Evolutionary conservation across 2,888 invertebrate species (phyloP), one percentile per base, ranked within the genome.

Genomic region (Sclerodermus sp.): DNA sequence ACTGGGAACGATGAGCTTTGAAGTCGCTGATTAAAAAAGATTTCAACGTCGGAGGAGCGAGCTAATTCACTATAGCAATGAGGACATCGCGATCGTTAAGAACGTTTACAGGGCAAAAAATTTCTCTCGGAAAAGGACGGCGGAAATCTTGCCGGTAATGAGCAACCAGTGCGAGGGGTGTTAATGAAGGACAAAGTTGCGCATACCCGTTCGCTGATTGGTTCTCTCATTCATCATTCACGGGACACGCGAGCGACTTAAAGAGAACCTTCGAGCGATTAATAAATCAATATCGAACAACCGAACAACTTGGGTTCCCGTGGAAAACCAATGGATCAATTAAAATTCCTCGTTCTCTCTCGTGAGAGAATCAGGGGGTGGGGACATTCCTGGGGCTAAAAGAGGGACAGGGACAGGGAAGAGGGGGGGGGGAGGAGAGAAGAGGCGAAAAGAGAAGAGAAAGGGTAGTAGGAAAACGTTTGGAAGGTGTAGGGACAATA

Each of bases 11-110:
- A 51, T 51, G 49, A 49, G 55, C 74, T 77, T 77, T 76, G 77
- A 77, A 70, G 76, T 76, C 64, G 66, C 55, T 77, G 76, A 77
- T 77, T 77, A 77, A 77, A 74, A 77, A 72, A 64, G 60, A 66
- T 49, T 53, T 64, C 61, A 49, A n/a, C 30, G 45, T 36, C 29
- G 15, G 5, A 41, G 17, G 41, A 16, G 16, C 38, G 15, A 15
- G 16, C 38, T 38, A 16, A 38, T 38, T 17, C 38, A 17, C 38
- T 17, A 17, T 14, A 5, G 9, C 17, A 17, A 38, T 34, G 34
- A 34, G 34, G 13, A 34, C 34, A 34, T 12, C 6, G n/a, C 34
- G 12, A 34, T 34, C 34, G 34, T 34, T 34, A 34, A 34, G 34
- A 34, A 12, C 34, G 34, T 34, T 34, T 34, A 34, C 34, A 34